Base-by-base conservation (phyloP, 2,113 vertebrate species). In the Chionis minor region DNA sequence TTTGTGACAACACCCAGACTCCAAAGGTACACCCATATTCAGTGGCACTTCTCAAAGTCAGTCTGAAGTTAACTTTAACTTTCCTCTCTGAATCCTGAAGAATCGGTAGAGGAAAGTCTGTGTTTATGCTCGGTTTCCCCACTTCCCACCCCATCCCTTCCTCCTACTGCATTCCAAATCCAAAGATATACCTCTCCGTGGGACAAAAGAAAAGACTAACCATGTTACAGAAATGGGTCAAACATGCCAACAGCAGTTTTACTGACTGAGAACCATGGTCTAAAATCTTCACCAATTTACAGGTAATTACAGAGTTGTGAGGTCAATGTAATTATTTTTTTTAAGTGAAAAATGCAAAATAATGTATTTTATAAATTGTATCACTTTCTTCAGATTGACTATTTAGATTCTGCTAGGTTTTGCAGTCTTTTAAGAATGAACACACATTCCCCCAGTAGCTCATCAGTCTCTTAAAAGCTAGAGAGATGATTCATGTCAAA, bases 401-500 rank as follows among this genome's bases (percentile, higher is more conserved):
- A 30, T 49, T 51, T 33, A 52, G 38, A 44, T 42, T 82, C 52
- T 56, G 26, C 49, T 49, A 52, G 19, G 80, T 82, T 94, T 86
- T 2, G 4, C 69, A 51, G 40, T 38, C n/a, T 90, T 92, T 78
- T 73, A 90, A 83, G 71, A 85, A 89, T 35, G 44, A 94, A 40
- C 56, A 26, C 15, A 23, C 40, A 71, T 94, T 90, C 74, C 56
- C 81, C 62, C 92, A 71, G 86, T 90, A 94, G n/a, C 55, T 88
- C 80, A 86, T 90, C 51, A 71, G 77, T 71, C 74, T 88, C 71
- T 70, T 74, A 81, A 86, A 81, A 94, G 30, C 30, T 74, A 74
- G 51, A 82, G 47, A 83, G 49, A 80, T 73, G 40, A 89, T 88
- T 95, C 33, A 90, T 15, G 27, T 91, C 70, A 91, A 82, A 96